Conservation (phyloP, 2,797 vertebrate species). For the Neostethus bicornis region DNA sequence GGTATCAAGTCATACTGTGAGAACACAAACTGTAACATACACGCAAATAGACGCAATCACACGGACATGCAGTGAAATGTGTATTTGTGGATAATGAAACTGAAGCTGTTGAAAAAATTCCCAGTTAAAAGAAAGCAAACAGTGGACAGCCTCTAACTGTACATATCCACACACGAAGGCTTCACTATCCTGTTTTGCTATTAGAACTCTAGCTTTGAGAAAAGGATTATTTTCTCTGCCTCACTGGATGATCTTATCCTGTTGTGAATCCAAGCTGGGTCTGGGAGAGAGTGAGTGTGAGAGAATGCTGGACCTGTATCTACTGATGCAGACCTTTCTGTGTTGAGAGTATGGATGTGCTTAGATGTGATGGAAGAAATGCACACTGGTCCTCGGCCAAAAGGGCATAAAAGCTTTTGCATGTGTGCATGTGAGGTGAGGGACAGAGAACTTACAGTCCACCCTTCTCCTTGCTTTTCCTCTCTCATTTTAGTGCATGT, state of each 20-base stretch:
- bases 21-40: conserved; percentile 21
- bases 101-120: conserved; percentile 52
- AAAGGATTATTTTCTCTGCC: conserved; percentile 63
- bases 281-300: conserved; percentile 35
- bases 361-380: background rate
- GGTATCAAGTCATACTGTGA: conserved; percentile 16
- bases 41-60: conserved; percentile 5
- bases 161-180: conserved; percentile 37
- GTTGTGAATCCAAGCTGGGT: conserved; percentile 53
- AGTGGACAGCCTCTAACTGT: conserved; percentile 29
- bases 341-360: conserved; percentile 9
- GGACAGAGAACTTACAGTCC: conserved; percentile 31
- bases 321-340: conserved; percentile 18
- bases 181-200: conserved; percentile 65
- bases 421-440: too few species aligned
- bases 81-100: conserved; percentile 48
- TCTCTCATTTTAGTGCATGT: too few species aligned
- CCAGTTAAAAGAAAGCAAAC: conserved; percentile 60
- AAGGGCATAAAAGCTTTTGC: conserved; percentile 66
- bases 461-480: conserved; percentile 21
- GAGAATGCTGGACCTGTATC: conserved; percentile 24
- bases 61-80: conserved; percentile 27
- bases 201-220: conserved; percentile 60
- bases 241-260: conserved; percentile 67
- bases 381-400: conserved; percentile 57